Base-by-base conservation (phyloP, 2,888 invertebrate species). In the Reticulitermes lucifugus region DNA sequence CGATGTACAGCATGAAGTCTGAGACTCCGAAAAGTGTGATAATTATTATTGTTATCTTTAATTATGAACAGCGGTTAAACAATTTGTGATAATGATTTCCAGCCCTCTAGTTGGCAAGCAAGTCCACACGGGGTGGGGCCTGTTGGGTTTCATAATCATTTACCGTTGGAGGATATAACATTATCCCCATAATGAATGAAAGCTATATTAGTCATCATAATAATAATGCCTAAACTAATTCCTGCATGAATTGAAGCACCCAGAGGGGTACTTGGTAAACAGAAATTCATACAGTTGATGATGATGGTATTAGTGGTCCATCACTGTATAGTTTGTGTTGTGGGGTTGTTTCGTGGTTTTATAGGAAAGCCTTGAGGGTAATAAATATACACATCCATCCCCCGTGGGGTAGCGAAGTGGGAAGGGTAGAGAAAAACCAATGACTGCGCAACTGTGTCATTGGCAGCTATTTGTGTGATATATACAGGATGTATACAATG, bases 351-450 rank as follows among this genome's bases (percentile, higher is more conserved):
- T 87, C 79, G 87, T 84, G 87, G 87, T 87, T 87, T 87, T 86
- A 86, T 86, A 86, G 86, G 85, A 86, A 86, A 87, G 87, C 87
- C 87, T 87, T 87, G 87, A 86, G 87, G 87, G 86, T 86, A 86
- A 87, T 87, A 87, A 87, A 87, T 87, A 87, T 86, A 86, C 87
- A 86, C 84, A 86, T 86, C 85, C 86, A 83, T 85, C 87, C 86
- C 85, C 82, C 82, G 79, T 73, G 80, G 84, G 83, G 85, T 79
- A 82, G 84, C 59, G 83, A 43, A 59, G 85, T 65, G 83, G 84
- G 79, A 65, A 70, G 79, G 84, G 71, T 71, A 55, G 46, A 83
- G 25, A 86, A 86, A 86, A 86, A 84, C 84, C 82, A 85, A 83
- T 83, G 84, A 86, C 85, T 85, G 60, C 82, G 86, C 84, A 85